A percentile compares a stretch with the other conserved stretches of the same genome.
Conservation (phyloP, 2,888 invertebrate genomes). For the Phlogophora meticulosa region DNA sequence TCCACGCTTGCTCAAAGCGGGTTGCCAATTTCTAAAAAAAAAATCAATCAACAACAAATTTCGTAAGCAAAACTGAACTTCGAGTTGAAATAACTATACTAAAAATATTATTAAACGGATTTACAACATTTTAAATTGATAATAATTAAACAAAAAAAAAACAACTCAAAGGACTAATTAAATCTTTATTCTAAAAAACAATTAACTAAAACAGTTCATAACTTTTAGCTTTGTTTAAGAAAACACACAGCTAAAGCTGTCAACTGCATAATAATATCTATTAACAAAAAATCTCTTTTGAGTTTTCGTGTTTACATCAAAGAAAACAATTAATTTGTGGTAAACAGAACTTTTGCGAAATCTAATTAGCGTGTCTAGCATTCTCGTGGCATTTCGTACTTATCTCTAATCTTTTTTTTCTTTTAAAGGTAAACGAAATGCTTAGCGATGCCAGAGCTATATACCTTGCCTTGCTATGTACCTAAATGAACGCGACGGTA, state of each 20-base stretch:
- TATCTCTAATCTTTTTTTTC: constrained; percentile 37
- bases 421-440: constrained; percentile 28
- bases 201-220: neutral
- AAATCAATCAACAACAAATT: too few species aligned
- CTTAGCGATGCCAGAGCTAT: constrained; percentile 1
- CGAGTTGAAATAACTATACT: neutral
- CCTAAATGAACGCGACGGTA: neutral
- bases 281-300: neutral
- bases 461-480: neutral
- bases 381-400: constrained; percentile 29
- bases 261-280: neutral
- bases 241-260: neutral
- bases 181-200: neutral
- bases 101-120: neutral
- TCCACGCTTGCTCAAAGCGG: too few species aligned
- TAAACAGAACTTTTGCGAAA: constrained; percentile 33
- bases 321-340: constrained; percentile 34
- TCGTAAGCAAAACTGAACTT: too few species aligned
- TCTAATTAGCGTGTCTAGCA: constrained; percentile 46
- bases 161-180: neutral
- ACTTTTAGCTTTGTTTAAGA: neutral
- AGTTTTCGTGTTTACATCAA: constrained; percentile 27
- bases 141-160: neutral
- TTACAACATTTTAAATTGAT: neutral
- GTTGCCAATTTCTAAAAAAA: too few species aligned